Evolutionary conservation across 2,888 invertebrate species (phyloP).

Genomic region (Hoplodrina blanda): DNA sequence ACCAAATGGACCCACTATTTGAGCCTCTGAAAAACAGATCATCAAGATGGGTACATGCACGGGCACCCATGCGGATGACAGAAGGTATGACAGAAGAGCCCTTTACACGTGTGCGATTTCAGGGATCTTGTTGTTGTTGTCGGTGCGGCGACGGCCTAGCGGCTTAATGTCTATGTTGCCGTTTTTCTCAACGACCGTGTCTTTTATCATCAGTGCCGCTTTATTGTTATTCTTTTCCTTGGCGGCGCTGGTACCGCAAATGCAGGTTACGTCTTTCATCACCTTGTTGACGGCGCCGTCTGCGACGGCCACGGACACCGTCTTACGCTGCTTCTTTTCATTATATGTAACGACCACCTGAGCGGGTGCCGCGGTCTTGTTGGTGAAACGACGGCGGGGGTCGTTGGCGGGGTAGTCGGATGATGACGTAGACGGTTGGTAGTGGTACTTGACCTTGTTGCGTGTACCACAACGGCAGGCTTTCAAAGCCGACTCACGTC

Average conservation of each 20-base stretch:
- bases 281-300: not conserved
- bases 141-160: not conserved
- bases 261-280: conserved; percentile 52
- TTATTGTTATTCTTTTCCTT: conserved; percentile 73
- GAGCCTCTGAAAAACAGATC: conserved; percentile 25
- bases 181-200: conserved; percentile 76
- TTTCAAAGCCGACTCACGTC: conserved; percentile 77
- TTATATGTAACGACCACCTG: conserved; percentile 72
- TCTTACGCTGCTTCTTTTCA: conserved; percentile 58
- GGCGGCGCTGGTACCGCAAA: conserved; percentile 58
- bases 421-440: conserved; percentile 81
- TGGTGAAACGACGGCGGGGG: conserved; percentile 26
- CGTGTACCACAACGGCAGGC: conserved; percentile 81
- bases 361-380: conserved; percentile 65
- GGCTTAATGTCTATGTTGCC: conserved; percentile 73
- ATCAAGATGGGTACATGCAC: conserved; percentile 35
- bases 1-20: conserved; percentile 40
- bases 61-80: conserved; percentile 13
- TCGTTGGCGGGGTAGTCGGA: conserved; percentile 71
- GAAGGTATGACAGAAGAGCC: conserved; percentile 1
- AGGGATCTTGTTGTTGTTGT: conserved; percentile 66
- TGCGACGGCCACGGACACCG: conserved; percentile 63
- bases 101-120: conserved; percentile 78
- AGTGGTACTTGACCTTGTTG: conserved; percentile 71
- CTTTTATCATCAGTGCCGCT: conserved; percentile 51